Conservation (phyloP, 2,113 vertebrate genomes). For the Dicrurus megarhynchus region DNA sequence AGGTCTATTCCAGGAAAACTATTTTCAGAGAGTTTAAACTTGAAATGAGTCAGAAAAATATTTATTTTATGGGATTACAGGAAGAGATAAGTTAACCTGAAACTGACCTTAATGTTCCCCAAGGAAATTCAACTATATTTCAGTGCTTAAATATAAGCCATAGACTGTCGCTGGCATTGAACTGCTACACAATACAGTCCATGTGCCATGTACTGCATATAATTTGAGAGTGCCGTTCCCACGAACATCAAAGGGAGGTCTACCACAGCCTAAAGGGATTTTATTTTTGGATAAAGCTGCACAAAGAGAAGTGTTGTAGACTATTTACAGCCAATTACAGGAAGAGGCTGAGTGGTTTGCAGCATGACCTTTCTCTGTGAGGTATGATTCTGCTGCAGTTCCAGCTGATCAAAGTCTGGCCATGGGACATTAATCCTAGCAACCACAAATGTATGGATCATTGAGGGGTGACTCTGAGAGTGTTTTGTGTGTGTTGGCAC, state of each 20-base stretch:
- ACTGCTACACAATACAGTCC: not conserved
- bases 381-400: not conserved
- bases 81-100: not conserved
- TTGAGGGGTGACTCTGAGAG: not conserved
- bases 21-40: not conserved
- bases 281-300: slow-evolving; percentile 61
- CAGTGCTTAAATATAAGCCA: slow-evolving; percentile 10
- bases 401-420: not conserved
- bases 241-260: slow-evolving; percentile 48
- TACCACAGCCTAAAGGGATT: slow-evolving; percentile 41
- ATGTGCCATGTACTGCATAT: not conserved
- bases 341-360: not conserved
- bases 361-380: not conserved
- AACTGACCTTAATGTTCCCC: not conserved
- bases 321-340: slow-evolving; percentile 41
- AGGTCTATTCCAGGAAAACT: not conserved
- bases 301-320: slow-evolving; percentile 34
- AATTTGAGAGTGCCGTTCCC: slow-evolving; percentile 38
- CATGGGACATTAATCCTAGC: not conserved
- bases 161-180: not conserved
- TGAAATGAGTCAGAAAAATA: not conserved
- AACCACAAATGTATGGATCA: not conserved
- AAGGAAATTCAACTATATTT: not conserved
- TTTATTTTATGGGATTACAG: slow-evolving; percentile 8
- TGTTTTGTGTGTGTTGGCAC: not conserved